Percentiles rank a stretch among this genome's conserved stretches.
These are phyloP conservation scores for Actinernus sp. DNA, from an alignment of 92 coral and sea anemone genomes.

Conservation along the genomic window DNA sequence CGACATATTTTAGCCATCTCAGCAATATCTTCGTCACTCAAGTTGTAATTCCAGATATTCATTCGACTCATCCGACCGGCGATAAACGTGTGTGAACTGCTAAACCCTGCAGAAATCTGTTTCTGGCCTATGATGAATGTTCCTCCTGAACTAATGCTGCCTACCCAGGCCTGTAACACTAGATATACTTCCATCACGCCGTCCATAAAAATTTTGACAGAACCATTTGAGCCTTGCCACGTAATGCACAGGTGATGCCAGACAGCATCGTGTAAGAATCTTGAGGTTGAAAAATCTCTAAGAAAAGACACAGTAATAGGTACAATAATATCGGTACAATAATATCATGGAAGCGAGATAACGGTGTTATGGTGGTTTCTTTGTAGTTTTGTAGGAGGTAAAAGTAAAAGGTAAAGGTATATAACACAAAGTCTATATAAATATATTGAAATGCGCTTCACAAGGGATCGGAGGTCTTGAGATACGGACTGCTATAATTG, in stretches of 20 bases:
- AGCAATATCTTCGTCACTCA: background rate
- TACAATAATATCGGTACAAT: no score
- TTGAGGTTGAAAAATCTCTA: no score
- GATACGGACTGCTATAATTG: no score
- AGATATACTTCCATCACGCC: background rate
- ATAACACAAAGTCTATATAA: no score
- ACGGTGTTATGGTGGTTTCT: no score
- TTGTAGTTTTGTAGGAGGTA: no score
- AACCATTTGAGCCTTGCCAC: constrained; percentile 15
- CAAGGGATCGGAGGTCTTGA: no score
- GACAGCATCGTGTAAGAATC: constrained; percentile 14
- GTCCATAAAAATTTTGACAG: constrained; percentile 10
- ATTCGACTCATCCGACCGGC: constrained; percentile 24
- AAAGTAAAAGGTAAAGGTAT: no score
- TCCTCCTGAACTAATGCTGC: background rate
- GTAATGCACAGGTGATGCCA: constrained; percentile 34
- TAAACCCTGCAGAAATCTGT: background rate
- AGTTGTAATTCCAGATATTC: constrained; percentile 23
- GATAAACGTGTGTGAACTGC: background rate
- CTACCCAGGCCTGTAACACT: background rate
- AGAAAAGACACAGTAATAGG: no score
- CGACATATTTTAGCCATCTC: constrained; percentile 11
- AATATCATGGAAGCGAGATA: no score
- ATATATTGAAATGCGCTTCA: no score
- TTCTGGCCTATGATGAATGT: constrained; percentile 10